A percentile compares a stretch with the other conserved stretches of the same genome.
Conservation (phyloP, 2,888 invertebrate species). For the Clunio marinus region DNA sequence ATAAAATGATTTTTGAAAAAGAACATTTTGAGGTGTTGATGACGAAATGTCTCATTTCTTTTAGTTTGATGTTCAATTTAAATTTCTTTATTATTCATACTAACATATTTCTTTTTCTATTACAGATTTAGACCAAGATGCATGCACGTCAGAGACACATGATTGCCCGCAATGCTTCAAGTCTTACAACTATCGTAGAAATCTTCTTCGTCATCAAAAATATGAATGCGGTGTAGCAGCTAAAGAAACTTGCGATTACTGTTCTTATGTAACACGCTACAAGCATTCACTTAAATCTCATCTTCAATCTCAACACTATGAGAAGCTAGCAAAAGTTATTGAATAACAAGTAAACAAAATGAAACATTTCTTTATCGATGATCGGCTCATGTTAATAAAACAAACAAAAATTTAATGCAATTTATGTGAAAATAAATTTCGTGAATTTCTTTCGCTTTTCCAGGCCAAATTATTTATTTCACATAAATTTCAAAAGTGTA, state of each 20-base stretch:
- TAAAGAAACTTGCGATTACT: slow-evolving; percentile 55
- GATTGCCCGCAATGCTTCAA: slow-evolving; percentile 57
- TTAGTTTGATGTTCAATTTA: background rate
- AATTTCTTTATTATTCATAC: background rate
- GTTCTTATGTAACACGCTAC: slow-evolving; percentile 54
- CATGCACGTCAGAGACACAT: slow-evolving; percentile 41
- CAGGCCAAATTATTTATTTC: too few relatives aligned
- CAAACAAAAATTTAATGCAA: too few relatives aligned
- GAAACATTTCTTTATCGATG: too few relatives aligned
- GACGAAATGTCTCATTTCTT: background rate
- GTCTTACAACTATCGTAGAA: slow-evolving; percentile 57
- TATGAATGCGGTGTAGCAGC: slow-evolving; percentile 59
- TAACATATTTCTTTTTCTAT: background rate
- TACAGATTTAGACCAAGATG: slow-evolving; percentile 8
- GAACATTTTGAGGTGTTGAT: background rate
- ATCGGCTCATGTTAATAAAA: too few relatives aligned
- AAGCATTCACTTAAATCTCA: slow-evolving; percentile 55
- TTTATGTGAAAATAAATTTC: too few relatives aligned
- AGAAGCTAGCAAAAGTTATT: too few relatives aligned
- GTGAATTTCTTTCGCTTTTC: too few relatives aligned
- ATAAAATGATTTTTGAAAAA: background rate
- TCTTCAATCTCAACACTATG: slow-evolving; percentile 51
- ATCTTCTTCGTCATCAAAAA: slow-evolving; percentile 56
- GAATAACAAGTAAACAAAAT: too few relatives aligned
- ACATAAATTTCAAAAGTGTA: too few relatives aligned